Conservation (phyloP, 1,140 invertebrate species). For the Aplysia californica region DNA sequence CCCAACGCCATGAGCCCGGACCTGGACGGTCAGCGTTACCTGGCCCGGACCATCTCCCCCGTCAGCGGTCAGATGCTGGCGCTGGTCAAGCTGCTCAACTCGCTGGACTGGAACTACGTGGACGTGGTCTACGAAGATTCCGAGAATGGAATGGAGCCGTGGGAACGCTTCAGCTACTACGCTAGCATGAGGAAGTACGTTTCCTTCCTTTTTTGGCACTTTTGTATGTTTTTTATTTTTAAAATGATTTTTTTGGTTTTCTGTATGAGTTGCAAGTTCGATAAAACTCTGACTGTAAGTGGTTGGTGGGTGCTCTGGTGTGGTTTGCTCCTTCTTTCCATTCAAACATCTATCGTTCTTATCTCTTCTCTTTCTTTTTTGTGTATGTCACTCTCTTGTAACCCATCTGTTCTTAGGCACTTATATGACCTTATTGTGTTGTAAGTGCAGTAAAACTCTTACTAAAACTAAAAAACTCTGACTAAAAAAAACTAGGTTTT, state of each 20-base stretch:
- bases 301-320: too few species aligned
- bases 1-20: conserved; percentile 81
- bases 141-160: not conserved
- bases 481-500: not conserved
- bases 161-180: not conserved
- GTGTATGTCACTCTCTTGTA: too few species aligned
- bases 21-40: conserved; percentile 76
- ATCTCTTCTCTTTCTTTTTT: too few species aligned
- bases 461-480: too few species aligned
- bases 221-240: too few species aligned
- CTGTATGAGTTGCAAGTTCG: too few species aligned
- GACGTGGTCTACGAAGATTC: conserved; percentile 10
- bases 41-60: conserved; percentile 82
- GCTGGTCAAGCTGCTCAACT: not conserved
- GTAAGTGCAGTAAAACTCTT: too few species aligned
- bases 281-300: not conserved
- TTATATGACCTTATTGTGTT: too few species aligned
- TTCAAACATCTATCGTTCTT: too few species aligned
- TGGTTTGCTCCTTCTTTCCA: too few species aligned
- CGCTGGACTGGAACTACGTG: conserved; percentile 6
- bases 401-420: too few species aligned
- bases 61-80: conserved; percentile 9
- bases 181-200: not conserved
- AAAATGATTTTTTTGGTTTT: too few species aligned
- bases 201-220: not conserved